These are phyloP conservation scores for Strix aluco DNA, from an alignment of 2,113 vertebrate species.

Conservation along the genomic window DNA sequence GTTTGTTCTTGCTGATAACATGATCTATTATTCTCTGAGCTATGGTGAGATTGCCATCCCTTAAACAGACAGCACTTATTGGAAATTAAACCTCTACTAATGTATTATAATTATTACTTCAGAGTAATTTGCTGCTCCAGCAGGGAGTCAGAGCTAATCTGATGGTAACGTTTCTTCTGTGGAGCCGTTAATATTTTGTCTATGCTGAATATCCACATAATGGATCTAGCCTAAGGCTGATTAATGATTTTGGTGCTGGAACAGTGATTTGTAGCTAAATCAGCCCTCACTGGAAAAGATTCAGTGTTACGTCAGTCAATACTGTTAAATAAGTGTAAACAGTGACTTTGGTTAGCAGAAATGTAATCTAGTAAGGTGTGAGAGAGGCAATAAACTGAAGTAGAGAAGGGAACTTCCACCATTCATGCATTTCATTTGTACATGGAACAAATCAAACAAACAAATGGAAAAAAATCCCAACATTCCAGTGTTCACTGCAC, in stretches of 20 bases:
- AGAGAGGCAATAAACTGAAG: conserved; percentile 51
- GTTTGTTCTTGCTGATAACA: conserved; percentile 70
- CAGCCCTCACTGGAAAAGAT: conserved; percentile 63
- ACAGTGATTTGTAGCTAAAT: conserved; percentile 78
- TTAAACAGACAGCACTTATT: conserved; percentile 76
- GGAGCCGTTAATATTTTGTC: conserved; percentile 72
- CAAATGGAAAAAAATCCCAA: neutral
- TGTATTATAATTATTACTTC: conserved; percentile 81
- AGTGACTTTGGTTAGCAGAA: conserved; percentile 37
- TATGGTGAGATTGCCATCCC: conserved; percentile 66
- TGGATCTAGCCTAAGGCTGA: conserved; percentile 76
- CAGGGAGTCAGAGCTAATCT: conserved; percentile 73
- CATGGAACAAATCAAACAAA: neutral
- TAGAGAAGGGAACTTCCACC: conserved; percentile 47
- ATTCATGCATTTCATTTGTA: conserved; percentile 37
- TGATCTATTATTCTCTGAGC: conserved; percentile 71
- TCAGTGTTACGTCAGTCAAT: conserved; percentile 70
- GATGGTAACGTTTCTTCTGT: conserved; percentile 67
- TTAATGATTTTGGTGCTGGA: conserved; percentile 72
- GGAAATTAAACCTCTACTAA: conserved; percentile 81
- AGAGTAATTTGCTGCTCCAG: conserved; percentile 76
- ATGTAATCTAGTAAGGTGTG: conserved; percentile 46
- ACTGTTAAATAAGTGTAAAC: conserved; percentile 73
- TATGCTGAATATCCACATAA: conserved; percentile 67
- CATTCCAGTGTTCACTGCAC: neutral